Evolutionary conservation across 2,888 invertebrate genomes (phyloP).

Genomic region (Eupithecia subumbrata): DNA sequence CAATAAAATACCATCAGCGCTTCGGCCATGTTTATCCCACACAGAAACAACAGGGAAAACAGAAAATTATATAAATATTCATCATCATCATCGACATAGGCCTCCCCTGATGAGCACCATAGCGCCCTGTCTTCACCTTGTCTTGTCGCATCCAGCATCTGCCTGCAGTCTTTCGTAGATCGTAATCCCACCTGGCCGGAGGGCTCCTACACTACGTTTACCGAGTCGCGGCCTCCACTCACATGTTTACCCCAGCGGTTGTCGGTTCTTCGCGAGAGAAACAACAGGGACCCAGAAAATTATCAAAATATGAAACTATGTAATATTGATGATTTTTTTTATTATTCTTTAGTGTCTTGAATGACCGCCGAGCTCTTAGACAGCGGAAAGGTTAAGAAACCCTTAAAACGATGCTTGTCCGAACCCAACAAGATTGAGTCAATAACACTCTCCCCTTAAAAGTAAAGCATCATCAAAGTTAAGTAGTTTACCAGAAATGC

Average conservation of each 20-base stretch:
- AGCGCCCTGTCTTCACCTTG: no score
- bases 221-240: no score
- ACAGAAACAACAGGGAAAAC: not conserved
- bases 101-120: no score
- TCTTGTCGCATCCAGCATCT: no score
- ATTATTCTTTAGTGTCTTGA: not conserved
- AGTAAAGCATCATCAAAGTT: constrained; percentile 20
- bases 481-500: constrained; percentile 25
- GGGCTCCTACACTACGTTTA: no score
- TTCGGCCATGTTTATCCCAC: not conserved
- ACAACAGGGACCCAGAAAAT: no score
- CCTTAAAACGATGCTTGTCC: not conserved
- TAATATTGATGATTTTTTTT: not conserved
- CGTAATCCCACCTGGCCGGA: no score
- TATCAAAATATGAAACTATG: no score
- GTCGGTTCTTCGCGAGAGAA: no score
- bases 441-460: constrained; percentile 6
- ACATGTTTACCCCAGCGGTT: no score
- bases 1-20: not conserved
- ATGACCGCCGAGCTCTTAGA: not conserved
- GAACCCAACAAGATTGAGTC: not conserved
- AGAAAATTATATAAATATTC: not conserved
- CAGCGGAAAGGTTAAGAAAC: not conserved
- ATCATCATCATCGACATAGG: no score
- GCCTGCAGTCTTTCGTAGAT: no score